Base-by-base conservation (phyloP, 2,888 invertebrate genomes). In the Pseudolycoriella hygida region DNA sequence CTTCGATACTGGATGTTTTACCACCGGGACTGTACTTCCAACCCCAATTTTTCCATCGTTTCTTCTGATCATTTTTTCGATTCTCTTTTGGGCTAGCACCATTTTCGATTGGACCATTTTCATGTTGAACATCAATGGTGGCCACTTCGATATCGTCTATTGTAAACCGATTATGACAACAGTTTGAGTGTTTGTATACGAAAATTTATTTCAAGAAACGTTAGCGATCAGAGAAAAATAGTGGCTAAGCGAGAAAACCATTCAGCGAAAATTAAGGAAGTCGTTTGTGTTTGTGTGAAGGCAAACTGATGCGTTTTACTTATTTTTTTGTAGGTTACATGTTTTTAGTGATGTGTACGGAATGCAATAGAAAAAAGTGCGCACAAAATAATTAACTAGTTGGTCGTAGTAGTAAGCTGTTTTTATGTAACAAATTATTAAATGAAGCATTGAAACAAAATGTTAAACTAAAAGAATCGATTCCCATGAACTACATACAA, bases 91-190 rank as follows among this genome's bases (percentile, higher is more conserved):
- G 49, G 41, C 48, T 48, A 15, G 6, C 19, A n/a, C 15, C 32
- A 19, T 31, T 43, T 17, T n/a, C 41, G 40, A 2, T 38, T 25
- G 41, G 12, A 41, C 12, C 18, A 38, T 14, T 44, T 25, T 40
- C 10, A 30, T 48, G 40, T 10, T 43, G 43, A 40, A 44, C 42
- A 19, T 48, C 44, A 32, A 32, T 42, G 42, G 41, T 38, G 37
- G 46, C 56, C 54, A 56, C 54, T 50, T 56, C 56, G 50, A 56
- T 53, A 52, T 56, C 56, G 53, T 56, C 56, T 56, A 47, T 45
- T 44, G 8, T 34, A 34, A 34, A 34, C 34, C 34, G 15, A 34
- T 34, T 38, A 15, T 38, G 14, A 38, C 17, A 38, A 3, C 3
- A 37, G n/a, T 37, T 37, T 37, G n/a, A 12, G 17, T 37, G 30